phyloP scores from a whole-genome alignment of 1,140 invertebrate genomes.

The Rhopalosiphum maidis region DNA sequence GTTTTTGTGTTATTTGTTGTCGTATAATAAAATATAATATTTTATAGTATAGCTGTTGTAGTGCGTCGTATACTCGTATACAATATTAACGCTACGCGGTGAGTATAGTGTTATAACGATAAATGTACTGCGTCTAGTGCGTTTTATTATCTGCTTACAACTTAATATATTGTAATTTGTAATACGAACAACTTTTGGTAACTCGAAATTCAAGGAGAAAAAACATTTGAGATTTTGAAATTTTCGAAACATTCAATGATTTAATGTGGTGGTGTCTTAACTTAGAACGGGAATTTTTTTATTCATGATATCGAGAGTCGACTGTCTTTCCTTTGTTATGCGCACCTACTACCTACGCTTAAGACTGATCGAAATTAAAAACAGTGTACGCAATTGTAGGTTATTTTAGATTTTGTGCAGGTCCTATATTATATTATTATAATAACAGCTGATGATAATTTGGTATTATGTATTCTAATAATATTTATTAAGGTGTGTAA shows the following conservation, averaged over 20 bases:
- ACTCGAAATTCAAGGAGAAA: neutral
- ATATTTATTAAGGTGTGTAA: neutral
- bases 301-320: neutral
- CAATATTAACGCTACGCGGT: neutral
- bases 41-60: neutral
- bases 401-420: neutral
- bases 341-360: neutral
- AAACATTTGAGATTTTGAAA: neutral
- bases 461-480: neutral
- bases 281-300: neutral
- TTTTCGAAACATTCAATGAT: neutral
- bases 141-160: neutral
- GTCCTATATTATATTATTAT: neutral
- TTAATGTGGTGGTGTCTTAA: neutral
- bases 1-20: conserved; percentile 1
- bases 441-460: neutral
- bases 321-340: neutral
- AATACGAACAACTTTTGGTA: neutral
- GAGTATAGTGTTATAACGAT: neutral
- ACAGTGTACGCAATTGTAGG: neutral
- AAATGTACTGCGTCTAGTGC: neutral
- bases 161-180: neutral
- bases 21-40: neutral
- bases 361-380: neutral
- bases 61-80: neutral